Evolutionary conservation across 2,113 vertebrate genomes (phyloP), one percentile per base, ranked within the genome.

Genomic region (Chaetura pelagica): DNA sequence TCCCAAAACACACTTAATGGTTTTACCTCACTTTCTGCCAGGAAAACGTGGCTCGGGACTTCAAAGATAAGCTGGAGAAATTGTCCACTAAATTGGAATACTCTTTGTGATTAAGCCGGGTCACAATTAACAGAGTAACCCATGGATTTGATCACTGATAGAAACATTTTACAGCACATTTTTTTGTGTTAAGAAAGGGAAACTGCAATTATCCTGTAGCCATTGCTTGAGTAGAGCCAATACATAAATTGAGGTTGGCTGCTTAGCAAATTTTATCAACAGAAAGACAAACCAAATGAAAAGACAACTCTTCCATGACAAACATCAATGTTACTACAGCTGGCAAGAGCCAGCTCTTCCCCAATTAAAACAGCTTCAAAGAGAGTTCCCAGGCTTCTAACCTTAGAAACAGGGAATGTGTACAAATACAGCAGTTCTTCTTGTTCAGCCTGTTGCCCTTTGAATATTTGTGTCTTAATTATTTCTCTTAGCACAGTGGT

Each of bases 191-290:
- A 46, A 30, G n/a, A 40, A 95, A 86, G 89, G 34, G 90, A 81
- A 88, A 94, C 61, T 52, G 69, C 91, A 84, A 89, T 94, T 91
- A 94, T 79, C 54, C n/a, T 86, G 51, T 44, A 75, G 78, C 68
- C 15, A 5, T 67, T 80, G 42, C 59, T 86, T 87, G 84, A 84
- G 73, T 40, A 75, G 42, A 94, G 73, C 62, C 79, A 94, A 58
- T 82, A 95, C 91, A 75, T 95, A 96, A 93, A 97, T 84, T 18
- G 64, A 96, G 77, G 69, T 62, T 76, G 69, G 74, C 72, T 0
- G 2, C 81, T 91, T 92, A 35, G 79, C 44, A 87, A 80, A 77
- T 69, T 66, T 54, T 67, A 61, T 77, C 91, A 64, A 27, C 12
- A 27, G 72, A 58, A 62, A 71, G 63, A 27, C 40, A 75, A 93